Conservation (phyloP, 2,113 vertebrate species). For the Cebus imitator region DNA sequence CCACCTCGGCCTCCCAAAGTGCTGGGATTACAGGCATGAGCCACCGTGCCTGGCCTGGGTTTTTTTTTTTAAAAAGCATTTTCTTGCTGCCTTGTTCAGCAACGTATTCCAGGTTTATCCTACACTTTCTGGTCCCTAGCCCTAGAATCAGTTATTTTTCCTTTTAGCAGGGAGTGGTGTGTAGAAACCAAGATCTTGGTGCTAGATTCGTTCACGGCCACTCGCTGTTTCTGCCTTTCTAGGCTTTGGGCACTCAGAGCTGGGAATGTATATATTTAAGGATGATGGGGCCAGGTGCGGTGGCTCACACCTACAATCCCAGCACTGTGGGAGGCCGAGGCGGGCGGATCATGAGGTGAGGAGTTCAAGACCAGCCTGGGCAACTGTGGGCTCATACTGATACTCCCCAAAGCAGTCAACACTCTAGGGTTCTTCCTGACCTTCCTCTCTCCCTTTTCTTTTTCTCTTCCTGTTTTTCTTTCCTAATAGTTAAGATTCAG, state of each 20-base stretch:
- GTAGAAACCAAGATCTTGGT: fast-evolving
- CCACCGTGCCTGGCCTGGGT: no score
- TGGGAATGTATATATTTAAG: fast-evolving
- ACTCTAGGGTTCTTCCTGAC: fast-evolving
- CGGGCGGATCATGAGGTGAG: neutral
- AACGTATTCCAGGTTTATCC: neutral
- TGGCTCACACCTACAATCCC: neutral
- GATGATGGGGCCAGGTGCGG: neutral
- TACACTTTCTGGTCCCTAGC: neutral
- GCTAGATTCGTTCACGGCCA: neutral
- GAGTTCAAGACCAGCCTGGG: neutral
- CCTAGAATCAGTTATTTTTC: neutral
- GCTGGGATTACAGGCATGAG: no score
- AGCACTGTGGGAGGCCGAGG: no score
- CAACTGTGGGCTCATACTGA: neutral
- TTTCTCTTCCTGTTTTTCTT: neutral
- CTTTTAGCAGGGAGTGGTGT: neutral
- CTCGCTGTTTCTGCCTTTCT: neutral
- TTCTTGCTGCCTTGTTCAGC: neutral
- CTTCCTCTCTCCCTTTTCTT: neutral
- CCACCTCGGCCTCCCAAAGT: no score
- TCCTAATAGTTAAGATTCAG: fast-evolving
- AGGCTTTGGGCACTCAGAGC: neutral
- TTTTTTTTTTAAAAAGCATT: neutral
- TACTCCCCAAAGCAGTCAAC: fast-evolving